Conservation (phyloP, 2,888 invertebrate species). For the Oscheius myriophilus region DNA sequence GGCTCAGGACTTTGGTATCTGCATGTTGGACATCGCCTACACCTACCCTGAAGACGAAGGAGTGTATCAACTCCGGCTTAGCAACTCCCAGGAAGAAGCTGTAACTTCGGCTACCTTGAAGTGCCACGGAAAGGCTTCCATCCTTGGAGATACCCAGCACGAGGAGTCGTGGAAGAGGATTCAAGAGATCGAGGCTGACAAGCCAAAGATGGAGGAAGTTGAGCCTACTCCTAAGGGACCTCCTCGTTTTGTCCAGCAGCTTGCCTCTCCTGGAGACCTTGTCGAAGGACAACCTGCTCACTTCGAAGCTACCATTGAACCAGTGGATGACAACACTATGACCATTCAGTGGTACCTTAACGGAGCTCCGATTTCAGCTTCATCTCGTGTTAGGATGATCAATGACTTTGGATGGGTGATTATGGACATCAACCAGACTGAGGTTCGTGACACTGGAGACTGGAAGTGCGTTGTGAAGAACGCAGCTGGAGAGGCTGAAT, state of each 20-base stretch:
- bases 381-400: conserved; percentile 90
- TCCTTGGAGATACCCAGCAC: conserved; percentile 74
- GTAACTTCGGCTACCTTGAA: conserved; percentile 88
- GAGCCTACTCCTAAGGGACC: conserved; percentile 59
- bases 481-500: conserved; percentile 89
- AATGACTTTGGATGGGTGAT: conserved; percentile 94
- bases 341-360: conserved; percentile 79
- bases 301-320: conserved; percentile 91
- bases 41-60: conserved; percentile 88
- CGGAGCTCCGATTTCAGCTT: conserved; percentile 83
- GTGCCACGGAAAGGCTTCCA: conserved; percentile 58
- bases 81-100: conserved; percentile 91
- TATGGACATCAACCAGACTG: conserved; percentile 80
- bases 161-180: conserved; percentile 91
- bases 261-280: conserved; percentile 52
- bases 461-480: conserved; percentile 92
- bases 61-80: conserved; percentile 90
- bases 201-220: conserved; percentile 49
- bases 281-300: conserved; percentile 85
- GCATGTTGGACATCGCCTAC: conserved; percentile 86
- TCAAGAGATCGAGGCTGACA: conserved; percentile 65
- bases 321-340: conserved; percentile 84
- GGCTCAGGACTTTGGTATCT: conserved; percentile 95
- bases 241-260: conserved; percentile 46
- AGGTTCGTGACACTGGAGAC: conserved; percentile 86